Evolutionary conservation across 1,140 invertebrate species (phyloP), one percentile per base, ranked within the genome.

Genomic region (Aphelenchoides besseyi): DNA sequence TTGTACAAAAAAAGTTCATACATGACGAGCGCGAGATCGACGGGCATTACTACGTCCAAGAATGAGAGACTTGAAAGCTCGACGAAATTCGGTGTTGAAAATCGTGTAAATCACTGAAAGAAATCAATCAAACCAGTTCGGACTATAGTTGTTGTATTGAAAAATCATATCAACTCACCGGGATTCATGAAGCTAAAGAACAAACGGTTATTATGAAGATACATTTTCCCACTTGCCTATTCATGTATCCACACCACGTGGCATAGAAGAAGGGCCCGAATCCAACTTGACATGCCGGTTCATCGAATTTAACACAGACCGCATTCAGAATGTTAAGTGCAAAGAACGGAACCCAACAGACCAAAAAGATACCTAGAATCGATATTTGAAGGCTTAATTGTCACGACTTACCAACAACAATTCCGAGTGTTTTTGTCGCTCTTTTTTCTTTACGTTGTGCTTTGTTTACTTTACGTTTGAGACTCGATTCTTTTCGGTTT

Each of bases 81-180:
- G 97, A 69, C 96, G 89, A 87, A 98, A 99, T 86, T 99, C 96
- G 2, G 93, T 92, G 87, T 99, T 98, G 88, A 98, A 98, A 82
- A 99, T 97, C 48, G 96, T 98, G 86, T 98, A 98, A 85, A 98
- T 98, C 72, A 98, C 91, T n/a, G n/a, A n/a, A n/a, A n/a, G n/a
- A n/a, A n/a, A n/a, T n/a, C n/a, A n/a, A n/a, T n/a, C n/a, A n/a
- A n/a, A n/a, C n/a, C n/a, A n/a, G n/a, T n/a, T n/a, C n/a, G n/a
- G n/a, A n/a, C n/a, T n/a, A n/a, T n/a, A n/a, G n/a, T n/a, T n/a
- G n/a, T n/a, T n/a, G n/a, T n/a, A n/a, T n/a, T n/a, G n/a, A n/a
- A n/a, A n/a, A n/a, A n/a, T n/a, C n/a, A n/a, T n/a, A n/a, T n/a
- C n/a, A n/a, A n/a, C n/a, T n/a, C n/a, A n/a, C n/a, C n/a, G 1